Percentiles rank a stretch among this genome's conserved stretches.
phyloP scores from a whole-genome alignment of 2,113 vertebrate genomes.

The Glaucidium brasilianum region DNA sequence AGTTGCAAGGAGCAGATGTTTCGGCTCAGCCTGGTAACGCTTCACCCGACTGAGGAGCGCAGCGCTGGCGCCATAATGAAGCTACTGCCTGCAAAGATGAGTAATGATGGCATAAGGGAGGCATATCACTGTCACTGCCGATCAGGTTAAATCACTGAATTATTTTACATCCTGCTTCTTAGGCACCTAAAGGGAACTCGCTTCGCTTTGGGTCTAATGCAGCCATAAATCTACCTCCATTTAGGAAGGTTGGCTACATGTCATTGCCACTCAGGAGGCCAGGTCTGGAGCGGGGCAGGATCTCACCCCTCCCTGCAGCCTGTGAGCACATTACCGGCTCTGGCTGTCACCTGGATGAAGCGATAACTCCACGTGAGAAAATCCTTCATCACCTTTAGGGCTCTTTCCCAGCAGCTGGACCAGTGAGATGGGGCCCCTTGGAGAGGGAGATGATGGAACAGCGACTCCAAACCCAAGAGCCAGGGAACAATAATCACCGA shows the following conservation, averaged over 20 bases:
- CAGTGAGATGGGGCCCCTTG: neutral
- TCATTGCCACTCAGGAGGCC: neutral
- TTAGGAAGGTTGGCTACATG: neutral
- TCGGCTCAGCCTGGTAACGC: neutral
- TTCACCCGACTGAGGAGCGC: constrained; percentile 1
- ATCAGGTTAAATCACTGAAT: constrained; percentile 37
- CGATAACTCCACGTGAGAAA: fast-evolving
- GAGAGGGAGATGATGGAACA: neutral
- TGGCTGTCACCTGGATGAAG: fast-evolving
- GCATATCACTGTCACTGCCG: neutral
- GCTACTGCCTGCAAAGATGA: constrained; percentile 27
- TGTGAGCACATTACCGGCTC: fast-evolving
- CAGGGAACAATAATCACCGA: neutral
- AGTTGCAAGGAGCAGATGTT: constrained; percentile 25
- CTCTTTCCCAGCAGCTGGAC: neutral
- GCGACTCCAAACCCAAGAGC: neutral
- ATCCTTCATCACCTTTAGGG: no score
- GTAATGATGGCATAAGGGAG: constrained; percentile 28
- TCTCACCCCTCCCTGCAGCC: neutral
- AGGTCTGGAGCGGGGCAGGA: neutral
- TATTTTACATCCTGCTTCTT: neutral
- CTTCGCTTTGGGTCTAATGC: neutral
- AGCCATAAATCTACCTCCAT: neutral
- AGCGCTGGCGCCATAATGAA: neutral
- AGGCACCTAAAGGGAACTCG: neutral